phyloP scores from a whole-genome alignment of 2,797 vertebrate genomes.

The Hipposideros larvatus region DNA sequence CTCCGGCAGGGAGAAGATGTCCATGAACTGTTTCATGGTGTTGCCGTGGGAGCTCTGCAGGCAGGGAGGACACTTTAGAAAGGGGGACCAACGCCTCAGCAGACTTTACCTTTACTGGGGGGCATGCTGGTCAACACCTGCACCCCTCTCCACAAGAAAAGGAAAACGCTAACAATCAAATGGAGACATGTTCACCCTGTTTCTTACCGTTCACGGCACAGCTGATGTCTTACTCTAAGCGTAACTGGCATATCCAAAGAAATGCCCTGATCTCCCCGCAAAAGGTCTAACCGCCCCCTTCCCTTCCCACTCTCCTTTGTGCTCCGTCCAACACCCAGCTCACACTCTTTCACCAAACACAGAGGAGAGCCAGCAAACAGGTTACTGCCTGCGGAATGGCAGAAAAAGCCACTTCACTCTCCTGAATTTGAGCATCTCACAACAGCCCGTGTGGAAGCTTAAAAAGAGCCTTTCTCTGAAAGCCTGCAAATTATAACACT shows the following conservation, averaged over 20 bases:
- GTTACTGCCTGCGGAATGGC: not conserved
- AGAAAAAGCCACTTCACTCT: not conserved
- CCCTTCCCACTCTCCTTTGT: not conserved
- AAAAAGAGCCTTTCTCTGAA: not conserved
- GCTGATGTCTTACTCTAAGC: not conserved
- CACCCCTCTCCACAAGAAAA: not conserved
- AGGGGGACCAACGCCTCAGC: accelerated
- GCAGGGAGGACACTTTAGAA: not conserved
- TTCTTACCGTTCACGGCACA: not conserved
- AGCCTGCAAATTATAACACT: not conserved
- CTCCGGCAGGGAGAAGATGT: conserved; percentile 98
- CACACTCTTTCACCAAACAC: not conserved
- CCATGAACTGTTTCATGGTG: conserved; percentile 99
- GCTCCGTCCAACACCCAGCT: not conserved
- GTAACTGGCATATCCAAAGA: too few species aligned
- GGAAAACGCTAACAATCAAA: not conserved
- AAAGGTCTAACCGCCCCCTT: not conserved
- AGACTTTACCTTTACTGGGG: accelerated
- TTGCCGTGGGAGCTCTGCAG: conserved; percentile 96
- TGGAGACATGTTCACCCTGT: not conserved
- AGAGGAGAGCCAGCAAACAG: not conserved
- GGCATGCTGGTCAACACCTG: not conserved
- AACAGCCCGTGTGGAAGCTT: not conserved
- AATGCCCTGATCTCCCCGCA: not conserved
- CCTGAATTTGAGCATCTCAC: not conserved